phyloP scores from a whole-genome alignment of 2,797 vertebrate species.

The Kryptolebias ocellatus region DNA sequence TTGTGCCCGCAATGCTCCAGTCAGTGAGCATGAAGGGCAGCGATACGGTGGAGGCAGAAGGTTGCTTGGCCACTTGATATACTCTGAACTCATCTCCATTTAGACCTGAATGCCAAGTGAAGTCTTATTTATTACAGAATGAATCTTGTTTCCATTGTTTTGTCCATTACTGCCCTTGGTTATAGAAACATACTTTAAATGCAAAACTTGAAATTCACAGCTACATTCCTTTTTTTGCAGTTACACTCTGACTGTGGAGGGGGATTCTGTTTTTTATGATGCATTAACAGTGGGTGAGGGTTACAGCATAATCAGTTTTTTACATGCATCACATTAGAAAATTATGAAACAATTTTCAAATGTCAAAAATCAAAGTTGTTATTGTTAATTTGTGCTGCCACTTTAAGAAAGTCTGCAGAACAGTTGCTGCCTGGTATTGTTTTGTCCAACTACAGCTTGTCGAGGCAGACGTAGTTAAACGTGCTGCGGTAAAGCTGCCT shows the following conservation, averaged over 20 bases:
- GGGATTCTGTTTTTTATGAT: not conserved
- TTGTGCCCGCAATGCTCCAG: conserved; percentile 69
- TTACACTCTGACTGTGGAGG: not conserved
- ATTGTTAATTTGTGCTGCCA: no score
- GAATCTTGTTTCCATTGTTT: conserved; percentile 18
- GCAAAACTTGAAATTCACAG: not conserved
- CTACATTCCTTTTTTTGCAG: not conserved
- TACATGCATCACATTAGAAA: no score
- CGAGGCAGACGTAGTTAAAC: no score
- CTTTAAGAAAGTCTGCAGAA: no score
- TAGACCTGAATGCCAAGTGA: conserved; percentile 22
- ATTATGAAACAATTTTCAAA: no score
- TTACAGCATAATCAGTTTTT: no score
- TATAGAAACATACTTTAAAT: not conserved
- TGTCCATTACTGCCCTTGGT: not conserved
- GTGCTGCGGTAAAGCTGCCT: no score
- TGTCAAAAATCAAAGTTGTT: no score
- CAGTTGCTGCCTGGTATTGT: no score
- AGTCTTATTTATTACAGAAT: conserved; percentile 15
- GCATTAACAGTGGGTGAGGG: not conserved
- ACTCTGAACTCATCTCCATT: conserved; percentile 56
- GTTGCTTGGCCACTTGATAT: conserved; percentile 37
- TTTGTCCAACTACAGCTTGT: no score
- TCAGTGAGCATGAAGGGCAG: conserved; percentile 85
- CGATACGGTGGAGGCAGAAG: conserved; percentile 46